Base-by-base conservation (phyloP, 2,797 vertebrate species). In the Steatocranus sp. region DNA sequence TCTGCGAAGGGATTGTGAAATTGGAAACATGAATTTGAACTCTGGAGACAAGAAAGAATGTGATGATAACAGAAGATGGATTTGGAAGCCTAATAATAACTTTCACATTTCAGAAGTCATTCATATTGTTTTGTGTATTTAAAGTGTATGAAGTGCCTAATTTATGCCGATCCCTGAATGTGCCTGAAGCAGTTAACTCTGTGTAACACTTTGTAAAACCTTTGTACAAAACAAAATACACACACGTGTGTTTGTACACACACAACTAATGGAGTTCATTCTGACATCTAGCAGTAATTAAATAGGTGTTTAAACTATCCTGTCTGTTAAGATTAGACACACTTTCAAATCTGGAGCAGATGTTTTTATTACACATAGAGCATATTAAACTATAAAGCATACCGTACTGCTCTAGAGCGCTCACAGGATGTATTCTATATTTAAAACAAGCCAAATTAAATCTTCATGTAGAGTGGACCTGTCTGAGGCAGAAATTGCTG, bases 171-270 rank as follows among this genome's bases (percentile, higher is more conserved):
- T 83, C 43, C 48, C 17, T 3, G 27, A 74, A 20, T 38, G 17
- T 66, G 75, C 84, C 82, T 56, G 6, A 53, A 81, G 66, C 80
- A 34, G 50, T 30, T 61, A 83, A 46, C 30, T 80, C 51, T 75
- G 17, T 23, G 58, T 84, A 77, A 80, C 50, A 83, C 80, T 83
- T 85, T 46, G 76, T 20, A 41, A 70, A 46, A 61, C 10, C 36
- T 83, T 73, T 84, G 43, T 84, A 54, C 66, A 88, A 75, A 86
- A 87, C 88, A 87, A 73, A 88, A 80, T 58, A 58, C 53, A 81
- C 23, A 81, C 20, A 68, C 25, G 27, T 54, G 36, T 66, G 56
- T 79, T 84, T 82, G 30, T 78, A 83, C 58, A 80, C 76, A 80
- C 74, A 48, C 34, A 76, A 61, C 49, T 74, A 78, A 68, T 23